Evolutionary conservation across 2,888 invertebrate species (phyloP).

Genomic region (Epistrophella euchroma): DNA sequence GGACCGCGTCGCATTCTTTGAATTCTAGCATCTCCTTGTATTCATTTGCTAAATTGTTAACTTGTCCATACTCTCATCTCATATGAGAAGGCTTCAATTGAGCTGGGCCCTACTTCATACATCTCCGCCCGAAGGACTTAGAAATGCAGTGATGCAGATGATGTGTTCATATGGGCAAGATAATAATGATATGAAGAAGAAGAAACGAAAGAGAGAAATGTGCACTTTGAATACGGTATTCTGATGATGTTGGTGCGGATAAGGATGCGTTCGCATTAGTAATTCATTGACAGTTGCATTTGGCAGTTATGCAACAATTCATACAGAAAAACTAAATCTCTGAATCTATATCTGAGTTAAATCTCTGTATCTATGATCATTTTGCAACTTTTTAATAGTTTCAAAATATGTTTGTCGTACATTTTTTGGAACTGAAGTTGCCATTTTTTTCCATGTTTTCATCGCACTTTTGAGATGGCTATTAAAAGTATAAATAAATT

Average conservation of each 20-base stretch:
- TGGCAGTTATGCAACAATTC: constrained; percentile 30
- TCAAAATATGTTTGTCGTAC: too few species aligned
- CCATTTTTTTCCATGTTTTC: too few species aligned
- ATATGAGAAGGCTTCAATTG: constrained; percentile 61
- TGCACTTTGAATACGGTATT: constrained; percentile 15
- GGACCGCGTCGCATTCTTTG: constrained; percentile 37
- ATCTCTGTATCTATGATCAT: neutral
- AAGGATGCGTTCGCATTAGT: constrained; percentile 36
- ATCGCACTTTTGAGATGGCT: too few species aligned
- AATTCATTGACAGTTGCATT: constrained; percentile 55
- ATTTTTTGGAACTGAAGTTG: too few species aligned
- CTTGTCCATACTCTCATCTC: constrained; percentile 37
- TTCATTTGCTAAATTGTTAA: constrained; percentile 48
- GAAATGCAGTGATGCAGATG: constrained; percentile 60
- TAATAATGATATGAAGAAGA: constrained; percentile 51
- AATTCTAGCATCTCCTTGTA: constrained; percentile 33
- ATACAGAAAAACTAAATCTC: neutral
- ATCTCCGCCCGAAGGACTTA: constrained; percentile 48
- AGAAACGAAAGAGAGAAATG: constrained; percentile 16
- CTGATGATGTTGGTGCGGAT: constrained; percentile 40
- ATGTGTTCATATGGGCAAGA: constrained; percentile 53
- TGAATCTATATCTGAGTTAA: neutral
- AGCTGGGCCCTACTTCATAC: constrained; percentile 14
- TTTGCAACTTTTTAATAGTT: neutral
- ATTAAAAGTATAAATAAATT: too few species aligned